Evolutionary conservation across 2,888 invertebrate species (phyloP), one percentile per base, ranked within the genome.

Genomic region (Pachliopta kotzebuea): DNA sequence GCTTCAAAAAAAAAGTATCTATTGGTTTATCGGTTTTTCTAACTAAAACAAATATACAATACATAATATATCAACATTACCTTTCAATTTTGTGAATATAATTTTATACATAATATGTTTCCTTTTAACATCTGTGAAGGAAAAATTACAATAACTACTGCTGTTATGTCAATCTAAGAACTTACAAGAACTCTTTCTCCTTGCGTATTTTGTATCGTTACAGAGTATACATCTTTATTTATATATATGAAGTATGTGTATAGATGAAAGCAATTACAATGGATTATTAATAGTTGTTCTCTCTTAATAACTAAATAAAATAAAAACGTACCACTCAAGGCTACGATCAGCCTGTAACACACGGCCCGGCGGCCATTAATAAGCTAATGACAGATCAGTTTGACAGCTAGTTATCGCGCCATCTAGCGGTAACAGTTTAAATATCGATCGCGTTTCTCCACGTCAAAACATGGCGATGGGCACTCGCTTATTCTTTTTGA

Each of bases 371-470:
- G 72, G 84, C 79, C 85, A 89, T 90, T 89, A 89, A 88, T 89
- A 90, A 84, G 80, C 74, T 86, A 90, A 86, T 88, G 90, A 91
- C 90, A 91, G 88, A 78, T 79, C 75, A 82, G 85, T 85, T 85
- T 88, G 90, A 90, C 90, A 85, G 89, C 78, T 77, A 76, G 78
- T 86, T 90, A 90, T 90, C 90, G 84, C 88, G 88, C 86, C 86
- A 91, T 90, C 90, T 90, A 88, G 83, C 82, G 85, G 81, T 74
- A 85, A 85, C 85, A 83, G 85, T 86, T 86, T 86, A 85, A 37
- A 88, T 88, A 88, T 85, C 83, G 81, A 73, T 75, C 81, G 81
- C 83, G 87, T 84, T 85, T 82, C 83, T 85, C 83, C 79, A 85
- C 81, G 90, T 90, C 90, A 89, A 87, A 89, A 90, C 81, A 81